Conservation (phyloP, 1,140 invertebrate species). For the Scaptomyza graminum region DNA sequence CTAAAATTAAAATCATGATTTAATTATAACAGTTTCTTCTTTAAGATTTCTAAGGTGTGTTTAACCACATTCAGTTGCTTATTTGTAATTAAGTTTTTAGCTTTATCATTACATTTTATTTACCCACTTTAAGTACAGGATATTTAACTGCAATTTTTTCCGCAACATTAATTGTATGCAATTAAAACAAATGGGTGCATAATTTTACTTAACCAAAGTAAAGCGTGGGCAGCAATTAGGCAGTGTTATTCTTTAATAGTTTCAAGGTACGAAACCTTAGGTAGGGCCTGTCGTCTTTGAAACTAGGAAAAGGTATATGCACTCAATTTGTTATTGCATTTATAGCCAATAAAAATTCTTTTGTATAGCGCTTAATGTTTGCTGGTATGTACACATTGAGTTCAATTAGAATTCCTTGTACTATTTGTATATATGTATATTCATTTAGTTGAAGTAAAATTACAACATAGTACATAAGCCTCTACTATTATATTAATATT, state of each 20-base stretch:
- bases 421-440: not conserved
- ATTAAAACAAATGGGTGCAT: slow-evolving; percentile 52
- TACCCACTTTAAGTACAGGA: not conserved
- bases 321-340: slow-evolving; percentile 4
- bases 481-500: not conserved
- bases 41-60: no score
- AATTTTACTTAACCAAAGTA: slow-evolving; percentile 33
- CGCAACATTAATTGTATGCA: slow-evolving; percentile 33
- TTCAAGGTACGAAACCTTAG: slow-evolving; percentile 49
- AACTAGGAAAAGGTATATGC: slow-evolving; percentile 27
- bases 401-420: not conserved
- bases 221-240: slow-evolving; percentile 34
- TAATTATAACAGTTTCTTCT: no score
- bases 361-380: not conserved
- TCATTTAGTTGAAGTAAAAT: not conserved
- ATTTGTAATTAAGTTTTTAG: no score
- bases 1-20: no score
- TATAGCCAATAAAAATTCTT: slow-evolving; percentile 10
- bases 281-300: slow-evolving; percentile 33
- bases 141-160: not conserved
- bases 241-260: slow-evolving; percentile 14
- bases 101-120: no score
- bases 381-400: slow-evolving; percentile 1
- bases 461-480: not conserved
- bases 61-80: no score